phyloP scores from a whole-genome alignment of 2,888 invertebrate genomes.

The Caprella mutica region DNA sequence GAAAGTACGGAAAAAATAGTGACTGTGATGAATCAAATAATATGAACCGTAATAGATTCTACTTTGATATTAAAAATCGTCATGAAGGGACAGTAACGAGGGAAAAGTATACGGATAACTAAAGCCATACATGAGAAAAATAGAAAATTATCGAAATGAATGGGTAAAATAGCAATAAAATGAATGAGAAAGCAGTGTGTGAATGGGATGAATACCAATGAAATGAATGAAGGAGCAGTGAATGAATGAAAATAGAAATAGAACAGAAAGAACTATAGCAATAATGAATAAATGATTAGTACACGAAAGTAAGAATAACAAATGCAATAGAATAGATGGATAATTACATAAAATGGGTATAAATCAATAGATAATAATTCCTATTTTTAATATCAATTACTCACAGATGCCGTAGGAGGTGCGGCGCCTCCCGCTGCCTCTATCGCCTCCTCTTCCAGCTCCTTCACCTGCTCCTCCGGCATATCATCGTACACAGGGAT shows the following conservation, averaged over 20 bases:
- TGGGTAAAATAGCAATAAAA: not conserved
- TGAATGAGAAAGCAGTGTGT: not conserved
- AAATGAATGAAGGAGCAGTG: not conserved
- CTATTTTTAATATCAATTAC: not conserved
- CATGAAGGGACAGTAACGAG: not conserved
- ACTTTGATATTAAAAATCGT: not conserved
- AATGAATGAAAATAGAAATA: not conserved
- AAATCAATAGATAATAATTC: slow-evolving; percentile 3
- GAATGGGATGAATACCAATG: not conserved
- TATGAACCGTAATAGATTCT: not conserved
- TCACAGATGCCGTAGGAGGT: not conserved
- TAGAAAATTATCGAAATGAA: not conserved
- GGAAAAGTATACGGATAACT: not conserved
- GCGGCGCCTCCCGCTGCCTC: slow-evolving; percentile 12
- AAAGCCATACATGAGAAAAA: not conserved
- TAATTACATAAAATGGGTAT: slow-evolving; percentile 5
- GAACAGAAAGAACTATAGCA: not conserved
- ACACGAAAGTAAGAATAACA: not conserved
- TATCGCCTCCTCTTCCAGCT: slow-evolving; percentile 13
- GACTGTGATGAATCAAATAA: too few species aligned
- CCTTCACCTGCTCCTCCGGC: slow-evolving; percentile 17
- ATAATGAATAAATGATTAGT: not conserved
- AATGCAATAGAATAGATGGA: not conserved
- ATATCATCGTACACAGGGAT: slow-evolving; percentile 24
- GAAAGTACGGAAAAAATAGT: too few species aligned